Conservation (phyloP, 1,140 invertebrate genomes). For the Pteromalus puparum region DNA sequence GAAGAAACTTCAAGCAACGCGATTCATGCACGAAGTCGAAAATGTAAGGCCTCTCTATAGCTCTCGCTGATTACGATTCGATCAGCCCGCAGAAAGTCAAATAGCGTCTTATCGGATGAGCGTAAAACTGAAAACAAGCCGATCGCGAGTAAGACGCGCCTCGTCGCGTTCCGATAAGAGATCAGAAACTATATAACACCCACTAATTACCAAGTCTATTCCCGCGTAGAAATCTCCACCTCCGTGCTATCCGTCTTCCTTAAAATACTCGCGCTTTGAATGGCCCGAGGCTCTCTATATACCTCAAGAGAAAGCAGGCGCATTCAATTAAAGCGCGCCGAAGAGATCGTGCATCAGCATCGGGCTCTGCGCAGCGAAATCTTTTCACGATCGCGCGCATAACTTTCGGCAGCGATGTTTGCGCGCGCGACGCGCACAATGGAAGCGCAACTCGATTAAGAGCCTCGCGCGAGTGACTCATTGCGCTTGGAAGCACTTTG, state of each 20-base stretch:
- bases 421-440: slow-evolving; percentile 11
- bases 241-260: neutral
- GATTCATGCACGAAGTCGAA: neutral
- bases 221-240: neutral
- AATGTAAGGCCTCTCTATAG: neutral
- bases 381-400: slow-evolving; percentile 18
- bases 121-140: slow-evolving; percentile 12
- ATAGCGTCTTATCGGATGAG: slow-evolving; percentile 16
- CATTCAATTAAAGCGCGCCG: slow-evolving; percentile 18
- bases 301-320: neutral
- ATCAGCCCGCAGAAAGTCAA: neutral
- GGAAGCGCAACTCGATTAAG: slow-evolving; percentile 34
- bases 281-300: no score
- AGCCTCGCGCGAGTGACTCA: slow-evolving; percentile 14
- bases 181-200: neutral
- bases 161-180: neutral
- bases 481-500: slow-evolving; percentile 13
- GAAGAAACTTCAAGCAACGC: no score
- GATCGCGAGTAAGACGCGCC: neutral
- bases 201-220: slow-evolving; percentile 25
- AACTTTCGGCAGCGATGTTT: slow-evolving; percentile 2
- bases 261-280: neutral
- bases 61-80: neutral
- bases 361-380: neutral
- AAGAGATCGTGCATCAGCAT: neutral